Base-by-base conservation (phyloP, 2,113 vertebrate genomes). In the Callopanchax toddi region DNA sequence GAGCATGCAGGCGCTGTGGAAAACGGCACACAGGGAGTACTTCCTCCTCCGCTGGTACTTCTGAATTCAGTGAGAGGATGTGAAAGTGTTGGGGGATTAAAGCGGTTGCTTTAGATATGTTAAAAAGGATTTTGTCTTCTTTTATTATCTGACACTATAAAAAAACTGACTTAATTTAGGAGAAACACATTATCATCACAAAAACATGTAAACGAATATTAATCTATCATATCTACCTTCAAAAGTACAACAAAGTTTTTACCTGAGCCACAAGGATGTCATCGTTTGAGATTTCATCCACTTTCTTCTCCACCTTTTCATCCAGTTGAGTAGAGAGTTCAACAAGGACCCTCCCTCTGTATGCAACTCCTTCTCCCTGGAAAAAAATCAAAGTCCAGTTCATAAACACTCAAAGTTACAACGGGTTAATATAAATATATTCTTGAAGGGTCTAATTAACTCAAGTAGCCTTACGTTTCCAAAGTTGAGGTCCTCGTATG, bases 331-430 rank as follows among this genome's bases (percentile, higher is more conserved):
- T 97, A 59, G 89, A 90, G n/a, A 99, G 82, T 82, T 98, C 95
- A 66, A 98, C 92, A 51, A 99, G 90, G 76, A 99, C 79, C 76
- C 97, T 93, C 12, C 97, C 97, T 85, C 97, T 92, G 62, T 98
- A 99, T 36, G 97, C 93, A 21, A 95, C 95, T 13, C 97, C 97
- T 92, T 98, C 96, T 42, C 93, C 97, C 97, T 99, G 56, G 22
- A 49, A 62, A 4, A 57, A 2, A 69, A 11, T 13, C 18, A n/a
- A n/a, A n/a, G n/a, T n/a, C n/a, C n/a, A n/a, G n/a, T n/a, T n/a
- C n/a, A n/a, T n/a, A n/a, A n/a, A n/a, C n/a, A n/a, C 0, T 43
- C n/a, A 56, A 43, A 11, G 44, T 40, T 56, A 51, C 17, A 3
- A 25, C 3, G 11, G 25, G 1, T n/a, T 20, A 2, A 36, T 17